Evolutionary conservation across 2,888 invertebrate species (phyloP).

Genomic region (Lucinisca nassula): DNA sequence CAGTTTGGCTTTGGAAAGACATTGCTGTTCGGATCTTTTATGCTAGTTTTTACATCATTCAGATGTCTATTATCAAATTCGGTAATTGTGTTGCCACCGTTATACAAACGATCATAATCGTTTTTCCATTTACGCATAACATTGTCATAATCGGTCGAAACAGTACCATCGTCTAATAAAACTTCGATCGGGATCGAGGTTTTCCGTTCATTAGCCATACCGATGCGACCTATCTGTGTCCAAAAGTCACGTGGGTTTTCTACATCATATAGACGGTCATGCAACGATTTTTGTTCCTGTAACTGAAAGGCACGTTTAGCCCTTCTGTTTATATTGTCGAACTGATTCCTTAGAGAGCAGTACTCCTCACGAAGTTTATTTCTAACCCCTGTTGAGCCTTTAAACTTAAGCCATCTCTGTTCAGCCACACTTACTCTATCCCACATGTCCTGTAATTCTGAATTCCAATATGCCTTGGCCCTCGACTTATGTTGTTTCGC

Average conservation of each 20-base stretch:
- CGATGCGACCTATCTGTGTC: neutral
- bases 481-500: neutral
- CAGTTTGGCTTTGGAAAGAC: neutral
- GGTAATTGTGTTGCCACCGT: neutral
- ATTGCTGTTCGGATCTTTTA: neutral
- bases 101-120: slow-evolving; percentile 13
- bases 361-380: neutral
- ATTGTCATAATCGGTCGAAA: neutral
- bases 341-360: neutral
- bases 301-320: slow-evolving; percentile 5
- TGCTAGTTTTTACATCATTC: neutral
- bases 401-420: slow-evolving; percentile 18
- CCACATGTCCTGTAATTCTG: neutral
- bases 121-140: neutral
- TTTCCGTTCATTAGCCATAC: slow-evolving; percentile 10
- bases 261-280: neutral
- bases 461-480: neutral
- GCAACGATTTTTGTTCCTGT: neutral
- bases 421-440: slow-evolving; percentile 10
- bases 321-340: neutral
- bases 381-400: neutral
- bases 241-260: slow-evolving; percentile 21
- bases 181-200: neutral
- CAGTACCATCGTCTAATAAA: neutral
- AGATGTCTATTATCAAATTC: neutral